Evolutionary conservation across 2,797 vertebrate species (phyloP).

Genomic region (Bucorvus abyssinicus): DNA sequence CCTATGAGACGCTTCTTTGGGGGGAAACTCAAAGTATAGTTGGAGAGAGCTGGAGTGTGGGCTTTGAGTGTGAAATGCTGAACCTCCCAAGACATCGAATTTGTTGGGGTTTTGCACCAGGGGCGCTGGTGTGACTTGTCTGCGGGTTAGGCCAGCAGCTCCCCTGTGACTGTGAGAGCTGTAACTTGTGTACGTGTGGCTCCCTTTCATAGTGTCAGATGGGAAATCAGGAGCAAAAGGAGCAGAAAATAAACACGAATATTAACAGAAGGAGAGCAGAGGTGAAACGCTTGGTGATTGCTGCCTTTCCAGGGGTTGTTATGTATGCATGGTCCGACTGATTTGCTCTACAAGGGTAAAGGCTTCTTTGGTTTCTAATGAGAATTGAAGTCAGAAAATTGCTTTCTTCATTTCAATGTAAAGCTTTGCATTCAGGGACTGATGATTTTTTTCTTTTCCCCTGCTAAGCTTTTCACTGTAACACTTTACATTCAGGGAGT

Average conservation of each 20-base stretch:
- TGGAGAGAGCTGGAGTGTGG: not conserved
- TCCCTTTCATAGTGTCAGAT: not conserved
- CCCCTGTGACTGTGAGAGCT: accelerated
- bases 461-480: not conserved
- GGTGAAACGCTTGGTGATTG: not conserved
- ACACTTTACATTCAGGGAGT: not conserved
- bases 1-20: not conserved
- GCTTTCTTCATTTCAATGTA: not conserved
- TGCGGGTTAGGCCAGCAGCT: not conserved
- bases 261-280: slow-evolving; percentile 26
- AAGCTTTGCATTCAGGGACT: not conserved
- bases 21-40: not conserved
- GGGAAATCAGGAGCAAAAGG: slow-evolving; percentile 8
- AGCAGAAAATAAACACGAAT: slow-evolving; percentile 39
- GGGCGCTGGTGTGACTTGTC: not conserved
- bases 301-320: not conserved
- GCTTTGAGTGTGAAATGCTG: not conserved
- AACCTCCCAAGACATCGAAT: not conserved
- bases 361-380: not conserved
- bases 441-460: not conserved
- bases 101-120: not conserved
- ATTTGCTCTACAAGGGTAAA: not conserved
- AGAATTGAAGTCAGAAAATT: not conserved
- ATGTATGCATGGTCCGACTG: not conserved
- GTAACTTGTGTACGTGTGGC: not conserved